These are phyloP conservation scores for Cylindroiulus punctatus DNA, from an alignment of 2,888 invertebrate species.

Conservation along the genomic window DNA sequence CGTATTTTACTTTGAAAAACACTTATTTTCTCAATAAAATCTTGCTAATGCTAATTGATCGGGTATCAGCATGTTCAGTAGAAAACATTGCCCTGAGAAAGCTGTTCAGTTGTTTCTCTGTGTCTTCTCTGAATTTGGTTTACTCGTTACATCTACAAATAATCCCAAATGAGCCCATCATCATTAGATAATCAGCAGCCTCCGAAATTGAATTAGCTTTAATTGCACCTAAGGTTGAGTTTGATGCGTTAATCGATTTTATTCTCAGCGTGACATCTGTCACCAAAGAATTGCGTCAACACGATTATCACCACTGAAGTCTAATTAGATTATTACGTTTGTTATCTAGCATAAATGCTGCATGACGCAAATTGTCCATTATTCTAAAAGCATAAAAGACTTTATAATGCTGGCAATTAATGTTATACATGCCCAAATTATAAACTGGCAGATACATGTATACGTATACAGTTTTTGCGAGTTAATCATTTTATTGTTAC, in stretches of 20 bases:
- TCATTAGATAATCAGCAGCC: neutral
- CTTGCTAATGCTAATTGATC: no score
- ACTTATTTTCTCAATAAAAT: no score
- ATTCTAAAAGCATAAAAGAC: neutral
- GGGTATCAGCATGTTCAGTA: no score
- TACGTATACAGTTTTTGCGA: no score
- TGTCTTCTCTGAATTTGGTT: neutral
- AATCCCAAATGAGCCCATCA: neutral
- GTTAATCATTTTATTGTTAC: no score
- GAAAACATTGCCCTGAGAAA: no score
- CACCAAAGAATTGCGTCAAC: neutral
- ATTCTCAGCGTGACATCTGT: slow-evolving; percentile 21
- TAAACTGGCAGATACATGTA: no score
- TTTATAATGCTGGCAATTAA: neutral
- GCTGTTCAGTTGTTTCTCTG: no score
- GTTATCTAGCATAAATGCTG: neutral
- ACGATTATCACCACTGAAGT: neutral
- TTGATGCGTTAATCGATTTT: slow-evolving; percentile 12
- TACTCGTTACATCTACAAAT: neutral
- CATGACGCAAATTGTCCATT: neutral
- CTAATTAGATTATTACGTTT: neutral
- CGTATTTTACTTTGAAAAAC: no score
- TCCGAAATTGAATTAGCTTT: neutral
- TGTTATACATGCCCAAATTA: neutral
- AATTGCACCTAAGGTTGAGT: neutral